Conservation (phyloP, 2,113 vertebrate species). For the Machaerirhynchus nigripectus region DNA sequence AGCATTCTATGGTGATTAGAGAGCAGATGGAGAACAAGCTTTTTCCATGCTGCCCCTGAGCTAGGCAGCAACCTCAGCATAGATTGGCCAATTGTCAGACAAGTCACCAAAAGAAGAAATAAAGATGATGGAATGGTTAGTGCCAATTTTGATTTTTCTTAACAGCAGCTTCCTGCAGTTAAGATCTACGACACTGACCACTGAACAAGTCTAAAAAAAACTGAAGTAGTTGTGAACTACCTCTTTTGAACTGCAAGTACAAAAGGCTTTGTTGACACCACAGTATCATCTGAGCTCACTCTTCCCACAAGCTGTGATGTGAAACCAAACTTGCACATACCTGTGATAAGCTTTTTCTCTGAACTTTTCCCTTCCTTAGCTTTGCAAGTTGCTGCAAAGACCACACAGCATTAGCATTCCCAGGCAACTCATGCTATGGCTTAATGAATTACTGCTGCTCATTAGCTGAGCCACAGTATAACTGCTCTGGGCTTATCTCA, state of each 20-base stretch:
- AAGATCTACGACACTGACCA: background rate
- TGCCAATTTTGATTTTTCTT: background rate
- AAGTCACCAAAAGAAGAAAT: background rate
- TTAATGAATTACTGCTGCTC: background rate
- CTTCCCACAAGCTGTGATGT: background rate
- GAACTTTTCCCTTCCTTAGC: background rate
- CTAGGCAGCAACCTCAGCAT: background rate
- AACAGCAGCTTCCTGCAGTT: background rate
- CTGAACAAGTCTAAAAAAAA: background rate
- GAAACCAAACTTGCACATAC: background rate
- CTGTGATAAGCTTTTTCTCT: background rate
- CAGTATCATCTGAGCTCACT: background rate
- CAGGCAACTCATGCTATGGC: background rate
- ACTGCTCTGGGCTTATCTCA: background rate
- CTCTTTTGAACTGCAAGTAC: background rate
- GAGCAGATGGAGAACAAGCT: background rate
- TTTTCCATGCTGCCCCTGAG: background rate
- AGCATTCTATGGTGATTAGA: background rate
- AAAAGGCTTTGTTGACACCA: background rate
- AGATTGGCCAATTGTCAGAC: background rate
- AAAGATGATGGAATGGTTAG: background rate
- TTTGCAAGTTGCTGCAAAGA: background rate
- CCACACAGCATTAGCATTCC: background rate
- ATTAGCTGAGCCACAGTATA: background rate
- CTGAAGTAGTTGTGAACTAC: background rate